Percentiles rank a stretch among this genome's conserved stretches.
These are phyloP conservation scores for Nannospalax galili DNA, from an alignment of 2,113 vertebrate species.

Conservation along the genomic window DNA sequence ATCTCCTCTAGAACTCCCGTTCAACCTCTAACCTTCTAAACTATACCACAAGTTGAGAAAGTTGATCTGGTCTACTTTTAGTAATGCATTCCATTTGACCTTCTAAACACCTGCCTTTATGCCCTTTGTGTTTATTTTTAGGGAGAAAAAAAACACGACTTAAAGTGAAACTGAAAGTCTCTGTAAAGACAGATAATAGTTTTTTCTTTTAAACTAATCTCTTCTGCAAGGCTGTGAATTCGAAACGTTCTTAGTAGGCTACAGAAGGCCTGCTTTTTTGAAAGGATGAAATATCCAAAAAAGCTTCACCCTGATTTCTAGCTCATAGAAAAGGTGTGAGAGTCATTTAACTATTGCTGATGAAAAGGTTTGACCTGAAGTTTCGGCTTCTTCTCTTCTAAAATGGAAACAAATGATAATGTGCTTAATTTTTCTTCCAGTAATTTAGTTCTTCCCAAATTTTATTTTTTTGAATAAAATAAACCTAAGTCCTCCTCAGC, in stretches of 20 bases:
- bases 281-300: conserved; percentile 62
- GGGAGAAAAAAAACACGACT: background rate
- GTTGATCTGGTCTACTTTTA: conserved; percentile 11
- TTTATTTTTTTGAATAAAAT: conserved; percentile 44
- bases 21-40: background rate
- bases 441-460: conserved; percentile 41
- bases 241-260: conserved; percentile 55
- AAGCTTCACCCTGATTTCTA: conserved; percentile 52
- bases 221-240: conserved; percentile 69
- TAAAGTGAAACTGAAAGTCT: conserved; percentile 66
- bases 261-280: conserved; percentile 44
- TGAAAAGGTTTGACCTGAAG: conserved; percentile 45
- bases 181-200: conserved; percentile 73
- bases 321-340: background rate
- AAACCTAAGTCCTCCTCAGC: conserved; percentile 7
- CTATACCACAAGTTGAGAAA: background rate
- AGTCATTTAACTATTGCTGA: conserved; percentile 9
- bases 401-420: conserved; percentile 42
- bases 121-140: conserved; percentile 26
- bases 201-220: conserved; percentile 76
- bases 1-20: background rate
- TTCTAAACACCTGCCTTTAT: conserved; percentile 58
- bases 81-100: conserved; percentile 22
- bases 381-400: background rate
- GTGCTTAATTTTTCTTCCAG: conserved; percentile 51